These are phyloP conservation scores for Dicycla oo DNA, from an alignment of 2,888 invertebrate genomes.

Conservation along the genomic window DNA sequence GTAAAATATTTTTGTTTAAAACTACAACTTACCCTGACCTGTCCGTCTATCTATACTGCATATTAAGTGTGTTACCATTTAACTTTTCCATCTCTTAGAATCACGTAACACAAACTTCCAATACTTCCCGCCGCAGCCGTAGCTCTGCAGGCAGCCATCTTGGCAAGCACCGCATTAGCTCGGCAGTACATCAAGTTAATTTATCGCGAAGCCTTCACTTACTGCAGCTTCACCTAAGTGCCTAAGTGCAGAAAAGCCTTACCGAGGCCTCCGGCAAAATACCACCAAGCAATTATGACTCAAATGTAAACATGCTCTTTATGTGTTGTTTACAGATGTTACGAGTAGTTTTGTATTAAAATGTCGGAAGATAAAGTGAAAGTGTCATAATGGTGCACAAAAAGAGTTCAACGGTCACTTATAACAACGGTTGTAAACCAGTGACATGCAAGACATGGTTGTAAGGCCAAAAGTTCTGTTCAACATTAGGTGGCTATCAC, in stretches of 20 bases:
- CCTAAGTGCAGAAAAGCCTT: conserved; percentile 48
- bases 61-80: neutral
- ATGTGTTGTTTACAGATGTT: neutral
- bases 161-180: conserved; percentile 48
- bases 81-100: neutral
- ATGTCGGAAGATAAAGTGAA: neutral
- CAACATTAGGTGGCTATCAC: neutral
- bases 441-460: neutral
- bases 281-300: conserved; percentile 20
- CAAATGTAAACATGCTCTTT: conserved; percentile 20
- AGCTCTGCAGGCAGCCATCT: conserved; percentile 23
- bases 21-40: neutral
- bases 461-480: neutral
- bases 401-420: neutral
- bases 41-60: neutral
- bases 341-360: neutral
- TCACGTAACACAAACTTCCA: conserved; percentile 15
- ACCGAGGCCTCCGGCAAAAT: conserved; percentile 35
- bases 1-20: too few species aligned
- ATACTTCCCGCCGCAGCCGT: conserved; percentile 24
- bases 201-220: conserved; percentile 59
- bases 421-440: neutral
- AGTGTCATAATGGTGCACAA: neutral
- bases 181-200: conserved; percentile 60
- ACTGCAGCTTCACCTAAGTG: conserved; percentile 57